These are phyloP conservation scores for Corythaeola cristata DNA, from an alignment of 2,113 vertebrate species.

Conservation along the genomic window DNA sequence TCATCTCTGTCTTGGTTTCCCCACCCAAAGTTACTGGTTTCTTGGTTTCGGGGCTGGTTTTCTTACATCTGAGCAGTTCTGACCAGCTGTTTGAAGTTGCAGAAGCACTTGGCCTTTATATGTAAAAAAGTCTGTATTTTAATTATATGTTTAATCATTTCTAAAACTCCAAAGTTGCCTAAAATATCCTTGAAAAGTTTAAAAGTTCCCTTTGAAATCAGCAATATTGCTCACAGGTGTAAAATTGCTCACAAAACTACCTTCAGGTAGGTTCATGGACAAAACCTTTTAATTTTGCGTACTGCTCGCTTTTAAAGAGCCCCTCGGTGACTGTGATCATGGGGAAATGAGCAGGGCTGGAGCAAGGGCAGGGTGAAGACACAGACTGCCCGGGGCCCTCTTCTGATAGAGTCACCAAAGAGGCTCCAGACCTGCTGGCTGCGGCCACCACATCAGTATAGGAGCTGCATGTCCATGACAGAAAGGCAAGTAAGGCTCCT, in stretches of 20 bases:
- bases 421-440: background rate
- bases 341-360: background rate
- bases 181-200: background rate
- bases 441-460: background rate
- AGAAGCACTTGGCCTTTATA: background rate
- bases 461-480: background rate
- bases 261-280: rapidly evolving
- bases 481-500: background rate
- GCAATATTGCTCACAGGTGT: background rate
- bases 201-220: background rate
- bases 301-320: background rate
- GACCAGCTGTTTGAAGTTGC: background rate
- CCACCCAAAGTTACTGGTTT: background rate
- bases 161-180: background rate
- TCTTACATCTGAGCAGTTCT: background rate
- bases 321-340: rapidly evolving
- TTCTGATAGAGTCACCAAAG: background rate
- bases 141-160: background rate
- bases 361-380: background rate
- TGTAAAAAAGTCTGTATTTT: background rate
- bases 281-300: background rate
- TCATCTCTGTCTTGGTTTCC: background rate
- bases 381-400: rapidly evolving
- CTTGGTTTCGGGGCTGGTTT: background rate
- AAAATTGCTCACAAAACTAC: background rate